Evolutionary conservation across 2,888 invertebrate species (phyloP), one percentile per base, ranked within the genome.

Genomic region (Megaustenia siamemsis): DNA sequence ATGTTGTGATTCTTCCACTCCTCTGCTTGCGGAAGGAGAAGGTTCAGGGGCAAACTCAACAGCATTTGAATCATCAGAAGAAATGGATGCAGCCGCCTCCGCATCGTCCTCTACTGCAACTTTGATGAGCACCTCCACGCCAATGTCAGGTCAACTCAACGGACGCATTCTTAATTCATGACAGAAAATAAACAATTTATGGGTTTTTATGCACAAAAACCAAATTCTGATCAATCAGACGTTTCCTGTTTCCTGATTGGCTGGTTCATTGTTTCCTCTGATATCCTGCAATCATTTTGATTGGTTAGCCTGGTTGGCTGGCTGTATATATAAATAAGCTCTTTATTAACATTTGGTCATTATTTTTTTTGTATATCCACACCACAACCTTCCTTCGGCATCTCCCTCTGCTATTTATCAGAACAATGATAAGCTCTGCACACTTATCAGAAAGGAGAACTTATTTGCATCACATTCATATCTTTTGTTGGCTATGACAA

Each of bases 91-190:
- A 45, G 45, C 45, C 83, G 21, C 76, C 35, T 53, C 76, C 63
- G 21, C 69, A 35, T 71, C 79, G 5, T 0, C 38, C 4, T 60
- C 32, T 40, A 8, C 79, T n/a, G 38, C 80, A 75, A 56, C 73
- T 35, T 68, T 73, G 35, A 63, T 63, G 32, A 60, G 75, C n/a
- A 60, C 81, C 53, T 81, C 81, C 6, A 80, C 76, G 35, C 10
- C 73, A 35, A 21, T 40, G n/a, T 79, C 84, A 3, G 68, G 78
- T 73, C 80, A 66, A 75, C 60, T 80, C 75, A 84, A 66, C 75
- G 84, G 80, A 63, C 80, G 40, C 53, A 80, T 38, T 60, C 35
- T 60, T 45, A 73, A 21, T 60, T 79, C 73, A 43, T 79, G 79
- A 79, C 73, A 73, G 63, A n/a, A n/a, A n/a, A n/a, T n/a, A n/a